Conservation (phyloP, 2,113 vertebrate species). For the Girardinichthys multiradiatus region DNA sequence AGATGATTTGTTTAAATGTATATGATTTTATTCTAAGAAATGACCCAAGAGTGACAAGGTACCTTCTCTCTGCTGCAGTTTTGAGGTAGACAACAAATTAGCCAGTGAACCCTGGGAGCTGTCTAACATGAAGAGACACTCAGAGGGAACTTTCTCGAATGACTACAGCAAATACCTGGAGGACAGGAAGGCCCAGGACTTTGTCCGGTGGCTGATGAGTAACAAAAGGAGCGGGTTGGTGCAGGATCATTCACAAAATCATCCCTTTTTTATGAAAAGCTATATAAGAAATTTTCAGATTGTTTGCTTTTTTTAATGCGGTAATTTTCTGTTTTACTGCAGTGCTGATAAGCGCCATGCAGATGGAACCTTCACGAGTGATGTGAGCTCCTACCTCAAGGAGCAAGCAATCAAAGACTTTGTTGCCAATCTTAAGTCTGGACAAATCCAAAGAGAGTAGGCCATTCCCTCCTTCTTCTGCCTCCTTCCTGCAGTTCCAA, state of each 20-base stretch:
- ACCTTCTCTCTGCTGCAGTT: slow-evolving; percentile 51
- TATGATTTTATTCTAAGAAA: too few relatives aligned
- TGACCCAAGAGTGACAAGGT: neutral
- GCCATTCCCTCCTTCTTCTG: slow-evolving; percentile 51
- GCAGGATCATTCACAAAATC: neutral
- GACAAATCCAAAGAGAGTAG: slow-evolving; percentile 94
- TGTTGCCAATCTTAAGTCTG: slow-evolving; percentile 91
- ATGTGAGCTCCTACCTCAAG: slow-evolving; percentile 91
- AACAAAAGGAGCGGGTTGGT: slow-evolving; percentile 91
- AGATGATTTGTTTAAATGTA: too few relatives aligned
- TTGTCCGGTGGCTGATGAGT: slow-evolving; percentile 95
- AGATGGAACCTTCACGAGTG: slow-evolving; percentile 94
- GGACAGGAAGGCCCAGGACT: slow-evolving; percentile 91
- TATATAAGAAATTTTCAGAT: neutral
- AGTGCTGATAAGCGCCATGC: slow-evolving; percentile 87
- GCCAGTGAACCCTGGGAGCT: slow-evolving; percentile 75
- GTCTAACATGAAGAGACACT: slow-evolving; percentile 90
- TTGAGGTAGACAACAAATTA: slow-evolving; percentile 80
- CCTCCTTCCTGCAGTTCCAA: slow-evolving; percentile 24
- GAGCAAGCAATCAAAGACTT: slow-evolving; percentile 94
- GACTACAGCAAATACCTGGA: slow-evolving; percentile 98
- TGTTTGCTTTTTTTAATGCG: neutral
- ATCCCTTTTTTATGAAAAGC: neutral
- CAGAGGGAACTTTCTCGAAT: slow-evolving; percentile 96
- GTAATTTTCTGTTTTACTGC: slow-evolving; percentile 62